Conservation (phyloP, 2,113 vertebrate species). For the Pristiophorus japonicus region DNA sequence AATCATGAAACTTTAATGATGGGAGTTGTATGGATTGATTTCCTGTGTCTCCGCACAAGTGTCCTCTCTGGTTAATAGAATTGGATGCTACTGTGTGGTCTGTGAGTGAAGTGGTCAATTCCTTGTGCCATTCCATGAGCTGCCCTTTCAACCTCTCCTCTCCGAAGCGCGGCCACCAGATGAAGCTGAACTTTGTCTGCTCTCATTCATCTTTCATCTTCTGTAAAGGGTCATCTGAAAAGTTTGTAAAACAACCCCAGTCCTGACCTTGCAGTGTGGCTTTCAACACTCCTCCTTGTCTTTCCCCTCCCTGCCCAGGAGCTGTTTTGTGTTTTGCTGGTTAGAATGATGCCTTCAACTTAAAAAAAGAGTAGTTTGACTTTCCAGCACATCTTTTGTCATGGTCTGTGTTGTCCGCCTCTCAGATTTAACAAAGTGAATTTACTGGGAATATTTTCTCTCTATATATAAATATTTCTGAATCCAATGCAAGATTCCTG, state of each 20-base stretch:
- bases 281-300: background rate
- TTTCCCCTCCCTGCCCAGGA: background rate
- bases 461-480: background rate
- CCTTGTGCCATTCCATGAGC: background rate
- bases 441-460: background rate
- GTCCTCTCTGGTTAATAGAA: slow-evolving; percentile 18
- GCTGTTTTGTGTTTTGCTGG: background rate
- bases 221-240: background rate
- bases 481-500: background rate
- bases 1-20: slow-evolving; percentile 1
- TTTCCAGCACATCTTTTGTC: background rate
- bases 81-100: background rate
- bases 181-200: background rate
- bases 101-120: background rate
- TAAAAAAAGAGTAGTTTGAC: background rate
- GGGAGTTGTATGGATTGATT: background rate
- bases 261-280: background rate
- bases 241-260: background rate
- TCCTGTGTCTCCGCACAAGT: background rate
- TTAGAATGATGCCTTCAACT: background rate
- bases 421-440: background rate
- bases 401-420: background rate
- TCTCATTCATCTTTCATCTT: background rate
- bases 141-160: background rate
- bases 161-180: background rate